Conservation (phyloP, 2,888 invertebrate genomes). For the Rotaria macrura region DNA sequence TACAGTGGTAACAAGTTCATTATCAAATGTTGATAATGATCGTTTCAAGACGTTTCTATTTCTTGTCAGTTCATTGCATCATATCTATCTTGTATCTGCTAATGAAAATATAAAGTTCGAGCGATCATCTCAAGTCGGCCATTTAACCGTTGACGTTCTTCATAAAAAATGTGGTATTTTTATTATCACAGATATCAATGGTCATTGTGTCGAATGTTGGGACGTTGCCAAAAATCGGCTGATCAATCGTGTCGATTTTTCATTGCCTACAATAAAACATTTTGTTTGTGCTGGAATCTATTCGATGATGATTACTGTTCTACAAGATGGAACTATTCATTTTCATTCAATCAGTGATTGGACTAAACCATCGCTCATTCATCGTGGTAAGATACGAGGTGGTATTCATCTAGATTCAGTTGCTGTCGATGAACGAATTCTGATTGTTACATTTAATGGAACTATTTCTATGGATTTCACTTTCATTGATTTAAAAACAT, state of each 20-base stretch:
- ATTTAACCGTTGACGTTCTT: background rate
- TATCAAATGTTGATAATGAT: background rate
- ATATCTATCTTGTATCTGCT: background rate
- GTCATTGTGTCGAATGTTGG: background rate
- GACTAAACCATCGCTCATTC: background rate
- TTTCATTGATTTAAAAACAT: no score
- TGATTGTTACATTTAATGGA: background rate
- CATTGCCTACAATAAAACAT: background rate
- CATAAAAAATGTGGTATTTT: background rate
- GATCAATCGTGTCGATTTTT: background rate
- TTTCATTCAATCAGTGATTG: background rate
- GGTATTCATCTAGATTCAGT: background rate
- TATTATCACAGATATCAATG: background rate
- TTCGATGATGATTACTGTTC: background rate
- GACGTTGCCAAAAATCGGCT: background rate
- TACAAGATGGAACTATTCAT: background rate
- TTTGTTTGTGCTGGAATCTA: background rate
- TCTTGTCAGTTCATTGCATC: background rate
- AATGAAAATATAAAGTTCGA: background rate
- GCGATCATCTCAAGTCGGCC: background rate
- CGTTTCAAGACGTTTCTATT: background rate
- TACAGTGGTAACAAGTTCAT: fast-evolving
- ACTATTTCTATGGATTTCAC: background rate
- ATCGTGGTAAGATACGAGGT: background rate
- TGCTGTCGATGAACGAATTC: background rate